phyloP scores from a whole-genome alignment of 2,888 invertebrate species.

The Sinodicranocentrus sp. region DNA sequence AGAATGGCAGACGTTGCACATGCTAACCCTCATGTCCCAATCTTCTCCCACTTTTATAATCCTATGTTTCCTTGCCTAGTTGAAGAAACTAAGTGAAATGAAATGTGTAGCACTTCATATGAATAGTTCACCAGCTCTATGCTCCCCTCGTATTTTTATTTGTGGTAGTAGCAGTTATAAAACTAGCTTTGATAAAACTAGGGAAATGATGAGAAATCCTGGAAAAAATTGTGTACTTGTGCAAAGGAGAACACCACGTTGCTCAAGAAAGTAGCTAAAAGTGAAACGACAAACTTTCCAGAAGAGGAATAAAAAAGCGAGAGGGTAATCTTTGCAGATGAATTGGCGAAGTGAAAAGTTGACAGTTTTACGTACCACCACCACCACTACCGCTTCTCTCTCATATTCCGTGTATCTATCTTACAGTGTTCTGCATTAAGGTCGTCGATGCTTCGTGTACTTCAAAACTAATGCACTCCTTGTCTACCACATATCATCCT shows the following conservation, averaged over 20 bases:
- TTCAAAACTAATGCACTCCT: no score
- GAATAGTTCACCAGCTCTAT: not conserved
- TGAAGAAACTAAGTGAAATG: slow-evolving; percentile 47
- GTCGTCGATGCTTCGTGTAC: no score
- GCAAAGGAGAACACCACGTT: not conserved
- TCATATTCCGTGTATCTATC: no score
- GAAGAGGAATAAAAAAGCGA: slow-evolving; percentile 28
- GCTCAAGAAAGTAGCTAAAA: slow-evolving; percentile 16
- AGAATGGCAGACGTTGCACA: slow-evolving; percentile 36
- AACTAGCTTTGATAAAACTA: not conserved
- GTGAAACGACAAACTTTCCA: slow-evolving; percentile 15
- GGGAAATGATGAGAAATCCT: slow-evolving; percentile 23
- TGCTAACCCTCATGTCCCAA: slow-evolving; percentile 33
- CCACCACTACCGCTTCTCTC: no score
- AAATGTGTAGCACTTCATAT: slow-evolving; percentile 52
- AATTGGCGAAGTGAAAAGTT: slow-evolving; percentile 60
- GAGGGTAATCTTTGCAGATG: slow-evolving; percentile 56
- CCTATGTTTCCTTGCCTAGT: slow-evolving; percentile 27
- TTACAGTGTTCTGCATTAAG: no score
- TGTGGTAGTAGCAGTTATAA: slow-evolving; percentile 9
- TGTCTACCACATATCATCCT: no score
- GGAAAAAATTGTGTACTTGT: slow-evolving; percentile 25
- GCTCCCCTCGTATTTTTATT: not conserved
- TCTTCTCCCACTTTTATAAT: slow-evolving; percentile 34
- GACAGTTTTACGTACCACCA: slow-evolving; percentile 36